These are phyloP conservation scores for Paraescarpia echinospica DNA, from an alignment of 1,140 invertebrate genomes.

Conservation along the genomic window DNA sequence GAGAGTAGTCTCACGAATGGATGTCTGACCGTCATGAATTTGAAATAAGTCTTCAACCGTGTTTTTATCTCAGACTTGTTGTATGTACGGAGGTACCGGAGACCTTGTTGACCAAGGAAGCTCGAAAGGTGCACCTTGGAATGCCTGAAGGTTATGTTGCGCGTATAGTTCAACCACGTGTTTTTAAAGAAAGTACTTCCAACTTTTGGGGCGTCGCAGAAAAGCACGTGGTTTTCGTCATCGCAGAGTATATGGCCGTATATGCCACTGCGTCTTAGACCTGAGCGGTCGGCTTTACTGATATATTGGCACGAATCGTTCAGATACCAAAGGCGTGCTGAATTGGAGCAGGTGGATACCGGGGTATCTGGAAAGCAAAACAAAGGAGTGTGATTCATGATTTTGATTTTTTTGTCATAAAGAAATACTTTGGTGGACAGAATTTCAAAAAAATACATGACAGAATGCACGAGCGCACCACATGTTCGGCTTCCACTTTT, in stretches of 20 bases:
- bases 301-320: background rate
- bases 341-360: background rate
- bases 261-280: no score
- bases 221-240: background rate
- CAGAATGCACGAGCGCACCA: no score
- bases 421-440: no score
- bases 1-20: constrained; percentile 3
- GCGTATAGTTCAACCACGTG: background rate
- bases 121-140: background rate
- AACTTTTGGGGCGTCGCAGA: background rate
- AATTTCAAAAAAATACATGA: no score
- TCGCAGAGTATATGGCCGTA: background rate
- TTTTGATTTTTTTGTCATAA: background rate
- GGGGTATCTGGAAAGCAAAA: background rate
- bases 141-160: background rate
- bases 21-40: constrained; percentile 7
- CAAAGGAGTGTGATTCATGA: background rate
- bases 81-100: background rate
- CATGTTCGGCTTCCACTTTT: no score
- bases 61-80: background rate
- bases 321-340: background rate
- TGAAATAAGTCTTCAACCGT: background rate
- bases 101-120: background rate
- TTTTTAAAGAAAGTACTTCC: background rate
- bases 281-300: background rate